These are phyloP conservation scores for Cyrtonyx montezumae DNA, from an alignment of 2,113 vertebrate species.

Conservation along the genomic window DNA sequence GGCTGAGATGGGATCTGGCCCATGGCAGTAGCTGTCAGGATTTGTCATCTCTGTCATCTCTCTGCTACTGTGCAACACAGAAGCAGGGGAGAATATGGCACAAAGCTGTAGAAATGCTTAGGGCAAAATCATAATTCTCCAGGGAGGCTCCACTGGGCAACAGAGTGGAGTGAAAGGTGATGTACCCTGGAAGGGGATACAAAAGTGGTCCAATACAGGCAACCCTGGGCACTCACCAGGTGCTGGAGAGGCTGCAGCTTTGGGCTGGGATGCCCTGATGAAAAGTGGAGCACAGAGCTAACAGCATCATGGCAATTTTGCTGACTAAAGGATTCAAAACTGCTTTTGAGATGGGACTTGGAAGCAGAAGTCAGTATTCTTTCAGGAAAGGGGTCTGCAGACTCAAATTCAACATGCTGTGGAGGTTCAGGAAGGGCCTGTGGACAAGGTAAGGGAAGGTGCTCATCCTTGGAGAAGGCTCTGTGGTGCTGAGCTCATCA, in stretches of 20 bases:
- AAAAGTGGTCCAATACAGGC: background rate
- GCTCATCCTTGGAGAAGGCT: background rate
- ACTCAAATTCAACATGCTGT: background rate
- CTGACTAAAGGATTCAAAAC: background rate
- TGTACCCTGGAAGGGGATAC: too few relatives aligned
- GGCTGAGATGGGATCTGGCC: background rate
- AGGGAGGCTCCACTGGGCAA: background rate
- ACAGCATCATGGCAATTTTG: background rate
- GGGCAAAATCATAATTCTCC: background rate
- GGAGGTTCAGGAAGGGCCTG: background rate
- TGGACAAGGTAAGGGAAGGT: background rate
- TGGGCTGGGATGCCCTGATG: background rate
- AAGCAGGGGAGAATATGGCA: background rate
- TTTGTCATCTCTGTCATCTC: background rate
- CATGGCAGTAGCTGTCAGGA: background rate
- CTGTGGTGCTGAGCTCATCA: background rate
- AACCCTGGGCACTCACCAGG: accelerated
- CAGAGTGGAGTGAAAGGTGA: background rate
- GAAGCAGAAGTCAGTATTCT: background rate
- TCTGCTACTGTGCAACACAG: background rate
- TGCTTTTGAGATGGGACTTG: background rate
- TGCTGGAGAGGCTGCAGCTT: background rate
- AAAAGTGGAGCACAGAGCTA: background rate
- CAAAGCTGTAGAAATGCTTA: background rate
- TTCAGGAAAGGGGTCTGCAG: background rate